Evolutionary conservation across 2,888 invertebrate species (phyloP).

Genomic region (Alviniconcha strummeri): DNA sequence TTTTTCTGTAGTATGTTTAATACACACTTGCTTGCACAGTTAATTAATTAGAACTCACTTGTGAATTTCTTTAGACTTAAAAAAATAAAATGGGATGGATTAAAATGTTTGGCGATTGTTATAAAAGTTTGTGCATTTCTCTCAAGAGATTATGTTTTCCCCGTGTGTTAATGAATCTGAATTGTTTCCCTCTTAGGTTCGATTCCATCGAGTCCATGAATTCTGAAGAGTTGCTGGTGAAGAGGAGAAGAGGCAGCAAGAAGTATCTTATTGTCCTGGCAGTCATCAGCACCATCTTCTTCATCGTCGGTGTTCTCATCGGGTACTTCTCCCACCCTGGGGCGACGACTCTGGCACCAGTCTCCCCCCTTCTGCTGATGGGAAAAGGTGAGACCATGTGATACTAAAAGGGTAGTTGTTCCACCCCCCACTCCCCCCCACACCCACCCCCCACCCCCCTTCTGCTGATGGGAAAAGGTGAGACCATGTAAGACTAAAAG

Average conservation of each 20-base stretch:
- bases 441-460: no score
- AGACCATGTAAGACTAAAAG: background rate
- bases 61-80: background rate
- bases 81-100: background rate
- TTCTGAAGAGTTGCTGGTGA: conserved; percentile 39
- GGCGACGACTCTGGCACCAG: background rate
- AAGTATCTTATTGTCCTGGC: conserved; percentile 32
- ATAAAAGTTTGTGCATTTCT: no score
- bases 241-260: conserved; percentile 38
- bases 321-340: conserved; percentile 37
- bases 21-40: no score
- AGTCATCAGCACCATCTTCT: conserved; percentile 31
- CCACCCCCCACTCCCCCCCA: no score
- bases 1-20: no score
- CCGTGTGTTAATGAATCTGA: no score
- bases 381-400: background rate
- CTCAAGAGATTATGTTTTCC: no score
- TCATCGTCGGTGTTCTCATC: conserved; percentile 38
- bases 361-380: background rate
- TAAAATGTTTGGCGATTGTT: no score
- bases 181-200: conserved; percentile 25
- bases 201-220: conserved; percentile 44
- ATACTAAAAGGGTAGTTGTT: no score
- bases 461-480: background rate
- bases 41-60: no score